phyloP scores from a whole-genome alignment of 2,113 vertebrate species.

The Chaenogobius annularis region DNA sequence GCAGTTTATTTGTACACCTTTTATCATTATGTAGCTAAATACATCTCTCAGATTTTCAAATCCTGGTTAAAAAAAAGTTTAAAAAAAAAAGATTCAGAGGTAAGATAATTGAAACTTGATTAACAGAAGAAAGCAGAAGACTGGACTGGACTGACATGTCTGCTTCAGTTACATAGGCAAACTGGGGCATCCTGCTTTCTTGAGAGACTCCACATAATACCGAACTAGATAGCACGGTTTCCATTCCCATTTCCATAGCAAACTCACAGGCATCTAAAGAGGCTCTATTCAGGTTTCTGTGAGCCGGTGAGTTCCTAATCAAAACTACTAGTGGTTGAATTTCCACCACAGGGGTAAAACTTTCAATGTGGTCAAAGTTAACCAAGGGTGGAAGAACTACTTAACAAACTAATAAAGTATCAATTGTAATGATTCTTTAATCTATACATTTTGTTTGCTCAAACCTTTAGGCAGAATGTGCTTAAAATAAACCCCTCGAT shows the following conservation, averaged over 20 bases:
- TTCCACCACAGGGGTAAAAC: conserved; percentile 7
- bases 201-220: not conserved
- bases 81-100: not conserved
- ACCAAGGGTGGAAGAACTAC: too few relatives aligned
- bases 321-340: not conserved
- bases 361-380: not conserved
- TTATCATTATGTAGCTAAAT: too few relatives aligned
- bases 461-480: too few relatives aligned
- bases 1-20: too few relatives aligned
- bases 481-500: too few relatives aligned
- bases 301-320: not conserved
- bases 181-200: conserved; percentile 9
- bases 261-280: conserved; percentile 15
- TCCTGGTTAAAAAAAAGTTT: too few relatives aligned
- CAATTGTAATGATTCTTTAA: too few relatives aligned
- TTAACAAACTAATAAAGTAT: too few relatives aligned
- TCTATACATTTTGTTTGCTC: too few relatives aligned
- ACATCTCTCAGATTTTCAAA: too few relatives aligned
- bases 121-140: not conserved
- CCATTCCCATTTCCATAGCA: conserved; percentile 16
- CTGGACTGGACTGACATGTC: not conserved
- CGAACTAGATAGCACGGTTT: conserved; percentile 9
- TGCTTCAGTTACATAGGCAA: not conserved
- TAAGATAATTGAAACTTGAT: not conserved
- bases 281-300: not conserved